Evolutionary conservation across 2,113 vertebrate species (phyloP).

Genomic region (Neoarius graeffei): DNA sequence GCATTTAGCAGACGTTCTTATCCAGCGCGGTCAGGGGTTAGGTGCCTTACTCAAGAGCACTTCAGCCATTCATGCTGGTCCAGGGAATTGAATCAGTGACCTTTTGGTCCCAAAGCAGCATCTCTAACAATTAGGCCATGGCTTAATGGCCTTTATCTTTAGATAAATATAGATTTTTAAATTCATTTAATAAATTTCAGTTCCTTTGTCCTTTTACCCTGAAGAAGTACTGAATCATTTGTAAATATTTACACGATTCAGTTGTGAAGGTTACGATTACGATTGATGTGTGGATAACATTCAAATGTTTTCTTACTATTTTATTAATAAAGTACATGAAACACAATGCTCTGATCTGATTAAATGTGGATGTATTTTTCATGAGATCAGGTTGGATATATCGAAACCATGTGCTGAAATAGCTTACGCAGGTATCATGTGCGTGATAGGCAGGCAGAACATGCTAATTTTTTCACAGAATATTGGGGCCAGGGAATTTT

Average conservation of each 20-base stretch:
- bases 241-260: not conserved
- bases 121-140: too few relatives aligned
- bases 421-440: conserved; percentile 37
- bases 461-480: not conserved
- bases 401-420: conserved; percentile 31
- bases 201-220: not conserved
- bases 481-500: not conserved
- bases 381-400: not conserved
- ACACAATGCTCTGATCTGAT: not conserved
- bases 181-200: not conserved
- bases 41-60: too few relatives aligned
- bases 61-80: too few relatives aligned
- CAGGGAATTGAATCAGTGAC: too few relatives aligned
- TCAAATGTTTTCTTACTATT: not conserved
- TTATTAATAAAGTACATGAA: not conserved
- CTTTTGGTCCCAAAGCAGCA: too few relatives aligned
- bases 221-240: not conserved
- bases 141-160: too few relatives aligned
- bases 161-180: not conserved
- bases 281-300: not conserved
- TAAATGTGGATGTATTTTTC: not conserved
- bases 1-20: too few relatives aligned
- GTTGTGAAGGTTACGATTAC: not conserved
- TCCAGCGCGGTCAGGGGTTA: too few relatives aligned
- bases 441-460: not conserved